phyloP scores from a whole-genome alignment of 1,140 invertebrate genomes.

The Brachionus rubens region DNA sequence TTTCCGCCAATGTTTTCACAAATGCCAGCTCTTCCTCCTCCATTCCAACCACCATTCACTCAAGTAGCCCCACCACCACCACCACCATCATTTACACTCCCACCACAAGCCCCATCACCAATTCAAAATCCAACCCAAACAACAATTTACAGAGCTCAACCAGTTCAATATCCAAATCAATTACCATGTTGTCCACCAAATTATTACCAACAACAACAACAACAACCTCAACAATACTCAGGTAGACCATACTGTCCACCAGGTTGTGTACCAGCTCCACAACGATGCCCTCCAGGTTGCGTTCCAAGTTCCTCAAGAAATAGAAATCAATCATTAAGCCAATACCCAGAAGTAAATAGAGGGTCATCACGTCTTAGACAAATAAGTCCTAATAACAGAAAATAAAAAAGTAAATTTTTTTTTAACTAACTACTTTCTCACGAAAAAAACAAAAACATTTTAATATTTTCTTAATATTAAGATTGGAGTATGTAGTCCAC shows the following conservation, averaged over 20 bases:
- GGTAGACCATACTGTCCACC: slow-evolving; percentile 8
- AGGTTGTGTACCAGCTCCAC: slow-evolving; percentile 41
- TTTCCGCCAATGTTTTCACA: slow-evolving; percentile 30
- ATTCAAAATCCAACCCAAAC: not conserved
- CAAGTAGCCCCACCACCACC: slow-evolving; percentile 34
- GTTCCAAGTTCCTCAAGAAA: slow-evolving; percentile 1
- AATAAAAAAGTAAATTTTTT: not conserved
- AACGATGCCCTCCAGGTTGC: slow-evolving; percentile 42
- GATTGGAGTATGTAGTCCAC: slow-evolving; percentile 9
- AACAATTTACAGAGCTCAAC: not conserved
- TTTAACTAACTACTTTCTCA: too few species aligned
- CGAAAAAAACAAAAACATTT: not conserved
- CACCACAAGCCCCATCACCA: not conserved
- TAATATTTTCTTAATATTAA: not conserved
- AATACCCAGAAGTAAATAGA: slow-evolving; percentile 13
- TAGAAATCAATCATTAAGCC: slow-evolving; percentile 42
- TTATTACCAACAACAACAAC: slow-evolving; percentile 24
- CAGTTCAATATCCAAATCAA: not conserved
- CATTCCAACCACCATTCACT: slow-evolving; percentile 20
- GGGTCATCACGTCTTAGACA: slow-evolving; percentile 23
- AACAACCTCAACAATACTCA: too few species aligned
- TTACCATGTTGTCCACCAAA: slow-evolving; percentile 40
- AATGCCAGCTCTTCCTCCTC: slow-evolving; percentile 4
- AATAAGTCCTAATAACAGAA: slow-evolving; percentile 40
- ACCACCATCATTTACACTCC: not conserved